Base-by-base conservation (phyloP, 2,797 vertebrate genomes). In the Chrosomus eos region DNA sequence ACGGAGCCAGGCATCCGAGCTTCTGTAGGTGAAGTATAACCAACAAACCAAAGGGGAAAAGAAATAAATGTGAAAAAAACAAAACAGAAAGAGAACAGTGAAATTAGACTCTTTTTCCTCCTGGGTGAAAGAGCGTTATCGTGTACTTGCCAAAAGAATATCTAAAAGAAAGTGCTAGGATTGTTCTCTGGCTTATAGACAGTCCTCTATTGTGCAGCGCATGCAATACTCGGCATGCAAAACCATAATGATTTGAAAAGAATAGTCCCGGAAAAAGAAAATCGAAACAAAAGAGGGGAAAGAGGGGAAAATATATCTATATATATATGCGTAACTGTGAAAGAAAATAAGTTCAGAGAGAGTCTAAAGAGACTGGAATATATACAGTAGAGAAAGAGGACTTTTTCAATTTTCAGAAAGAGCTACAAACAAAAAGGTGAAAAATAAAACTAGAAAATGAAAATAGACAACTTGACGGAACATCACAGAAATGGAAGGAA, bases 151-250 rank as follows among this genome's bases (percentile, higher is more conserved):
- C 94, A 94, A 94, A 94, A 87, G 93, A 94, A 95, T 94, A 95
- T 95, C 93, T 95, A 95, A 95, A 95, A 92, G 94, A 92, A 91
- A 90, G 94, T 94, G 90, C 89, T 94, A 94, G 94, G 94, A 91
- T 91, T 93, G 94, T 93, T 95, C 91, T 95, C 92, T 94, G 94
- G 94, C 93, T 96, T 95, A 95, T 93, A 94, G 94, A 96, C 95
- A 96, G 96, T 97, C 97, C 97, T 98, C 96, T 96, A 98, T 97
- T 97, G 97, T 97, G 97, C 97, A 97, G 97, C 96, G 95, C 98
- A 99, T 99, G 98, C 98, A 99, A 96, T 96, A 97, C 96, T 97
- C 93, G 93, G 94, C 97, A 98, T 98, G 97, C 97, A 98, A 95
- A 97, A 97, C 93, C 95, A 95, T 96, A 97, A 95, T 95, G 94